Evolutionary conservation across 2,888 invertebrate species (phyloP).

Genomic region (Caenorhabditis sp.): DNA sequence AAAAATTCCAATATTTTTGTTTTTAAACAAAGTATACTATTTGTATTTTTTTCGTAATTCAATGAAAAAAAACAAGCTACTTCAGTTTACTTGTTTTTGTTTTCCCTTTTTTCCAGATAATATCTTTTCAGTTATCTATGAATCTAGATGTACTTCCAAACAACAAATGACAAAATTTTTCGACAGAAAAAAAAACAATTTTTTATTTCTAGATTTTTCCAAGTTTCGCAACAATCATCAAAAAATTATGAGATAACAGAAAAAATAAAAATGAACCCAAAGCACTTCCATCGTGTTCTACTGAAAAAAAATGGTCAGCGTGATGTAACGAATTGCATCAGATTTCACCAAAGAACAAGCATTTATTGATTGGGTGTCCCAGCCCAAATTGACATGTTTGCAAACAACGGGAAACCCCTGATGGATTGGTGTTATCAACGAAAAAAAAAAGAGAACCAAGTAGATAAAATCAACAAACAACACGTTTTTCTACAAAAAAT

Average conservation of each 20-base stretch:
- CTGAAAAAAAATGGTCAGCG: neutral
- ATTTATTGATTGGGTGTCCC: neutral
- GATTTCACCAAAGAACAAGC: neutral
- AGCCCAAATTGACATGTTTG: neutral
- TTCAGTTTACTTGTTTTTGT: neutral
- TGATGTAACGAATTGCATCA: neutral
- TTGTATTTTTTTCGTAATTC: no score
- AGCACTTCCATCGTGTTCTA: neutral
- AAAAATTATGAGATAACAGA: neutral
- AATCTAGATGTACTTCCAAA: neutral
- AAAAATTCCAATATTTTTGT: no score
- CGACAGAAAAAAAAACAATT: no score
- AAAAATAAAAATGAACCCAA: neutral
- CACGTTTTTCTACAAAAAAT: neutral
- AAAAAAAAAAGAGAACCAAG: neutral
- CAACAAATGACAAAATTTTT: no score
- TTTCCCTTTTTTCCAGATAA: neutral
- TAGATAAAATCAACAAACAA: neutral
- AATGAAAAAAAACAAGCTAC: no score
- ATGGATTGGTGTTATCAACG: constrained; percentile 1
- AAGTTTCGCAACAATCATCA: neutral
- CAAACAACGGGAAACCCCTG: neutral
- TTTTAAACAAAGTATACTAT: no score
- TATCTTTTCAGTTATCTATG: neutral
- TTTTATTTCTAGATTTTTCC: neutral